Evolutionary conservation across 2,888 invertebrate species (phyloP).

Genomic region (Pardosa pseudoannulata): DNA sequence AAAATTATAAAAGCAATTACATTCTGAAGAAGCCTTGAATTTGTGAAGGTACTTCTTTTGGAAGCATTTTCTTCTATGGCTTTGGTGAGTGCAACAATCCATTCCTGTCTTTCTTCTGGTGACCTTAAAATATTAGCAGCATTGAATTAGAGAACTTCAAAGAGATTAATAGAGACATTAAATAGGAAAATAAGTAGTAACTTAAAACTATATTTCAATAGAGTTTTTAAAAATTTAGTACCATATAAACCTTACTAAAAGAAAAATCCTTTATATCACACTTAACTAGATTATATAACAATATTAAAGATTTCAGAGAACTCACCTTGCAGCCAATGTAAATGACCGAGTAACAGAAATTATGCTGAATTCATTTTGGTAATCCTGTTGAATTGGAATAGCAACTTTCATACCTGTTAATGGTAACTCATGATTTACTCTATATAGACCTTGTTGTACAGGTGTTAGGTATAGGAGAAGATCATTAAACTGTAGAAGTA

Average conservation of each 20-base stretch:
- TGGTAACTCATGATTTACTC: conserved; percentile 80
- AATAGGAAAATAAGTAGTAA: too few relatives aligned
- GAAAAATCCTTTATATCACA: too few relatives aligned
- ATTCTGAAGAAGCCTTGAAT: conserved; percentile 76
- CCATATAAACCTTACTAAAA: too few relatives aligned
- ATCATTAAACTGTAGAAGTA: conserved; percentile 78
- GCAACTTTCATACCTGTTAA: conserved; percentile 80
- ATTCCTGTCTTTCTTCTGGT: conserved; percentile 79
- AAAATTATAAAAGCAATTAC: too few relatives aligned
- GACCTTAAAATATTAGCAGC: conserved; percentile 77
- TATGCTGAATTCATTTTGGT: conserved; percentile 81
- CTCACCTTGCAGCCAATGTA: conserved; percentile 80
- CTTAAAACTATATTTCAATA: too few relatives aligned
- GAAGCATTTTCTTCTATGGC: conserved; percentile 79
- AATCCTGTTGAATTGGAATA: conserved; percentile 78
- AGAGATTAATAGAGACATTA: too few relatives aligned
- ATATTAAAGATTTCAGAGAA: neutral
- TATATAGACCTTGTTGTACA: conserved; percentile 76
- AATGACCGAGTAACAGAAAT: conserved; percentile 81
- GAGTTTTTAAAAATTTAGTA: too few relatives aligned
- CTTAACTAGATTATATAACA: too few relatives aligned
- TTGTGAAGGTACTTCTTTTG: conserved; percentile 78
- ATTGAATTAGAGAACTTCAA: too few relatives aligned
- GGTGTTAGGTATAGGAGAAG: conserved; percentile 79
- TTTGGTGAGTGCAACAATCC: conserved; percentile 79